Conservation (phyloP, 2,797 vertebrate species). For the Synanceia verrucosa region DNA sequence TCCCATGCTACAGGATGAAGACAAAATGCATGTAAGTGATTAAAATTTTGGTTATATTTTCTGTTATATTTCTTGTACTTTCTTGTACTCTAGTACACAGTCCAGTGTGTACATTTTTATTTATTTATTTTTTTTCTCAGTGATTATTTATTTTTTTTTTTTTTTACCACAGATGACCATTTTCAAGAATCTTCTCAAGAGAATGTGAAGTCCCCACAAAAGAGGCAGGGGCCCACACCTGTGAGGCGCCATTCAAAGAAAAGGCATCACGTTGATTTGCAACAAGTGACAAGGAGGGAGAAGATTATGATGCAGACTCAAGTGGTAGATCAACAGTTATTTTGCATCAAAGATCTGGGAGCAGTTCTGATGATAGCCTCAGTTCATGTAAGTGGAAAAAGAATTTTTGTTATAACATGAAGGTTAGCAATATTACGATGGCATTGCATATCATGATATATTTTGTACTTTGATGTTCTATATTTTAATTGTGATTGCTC, state of each 20-base stretch:
- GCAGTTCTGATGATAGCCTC: slow-evolving; percentile 5
- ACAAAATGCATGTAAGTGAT: neutral
- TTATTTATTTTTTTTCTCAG: neutral
- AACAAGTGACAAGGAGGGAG: neutral
- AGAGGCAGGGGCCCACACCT: slow-evolving; percentile 9
- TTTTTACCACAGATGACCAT: neutral
- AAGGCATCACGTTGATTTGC: neutral
- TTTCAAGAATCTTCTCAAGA: neutral
- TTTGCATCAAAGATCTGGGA: neutral
- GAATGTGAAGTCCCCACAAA: slow-evolving; percentile 14
- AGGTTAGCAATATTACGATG: neutral
- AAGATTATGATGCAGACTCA: neutral
- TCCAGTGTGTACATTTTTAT: too few relatives aligned
- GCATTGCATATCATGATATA: neutral
- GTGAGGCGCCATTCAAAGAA: neutral
- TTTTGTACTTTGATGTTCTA: too few relatives aligned
- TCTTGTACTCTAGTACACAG: too few relatives aligned
- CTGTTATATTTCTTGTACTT: too few relatives aligned
- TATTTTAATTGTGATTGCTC: too few relatives aligned
- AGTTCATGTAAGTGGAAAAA: neutral
- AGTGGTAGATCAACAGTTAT: slow-evolving; percentile 13
- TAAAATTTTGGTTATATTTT: neutral
- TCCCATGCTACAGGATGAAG: neutral
- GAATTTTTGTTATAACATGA: neutral
- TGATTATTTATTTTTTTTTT: neutral